Base-by-base conservation (phyloP, 2,888 invertebrate genomes). In the Meteorus cinctellus region DNA sequence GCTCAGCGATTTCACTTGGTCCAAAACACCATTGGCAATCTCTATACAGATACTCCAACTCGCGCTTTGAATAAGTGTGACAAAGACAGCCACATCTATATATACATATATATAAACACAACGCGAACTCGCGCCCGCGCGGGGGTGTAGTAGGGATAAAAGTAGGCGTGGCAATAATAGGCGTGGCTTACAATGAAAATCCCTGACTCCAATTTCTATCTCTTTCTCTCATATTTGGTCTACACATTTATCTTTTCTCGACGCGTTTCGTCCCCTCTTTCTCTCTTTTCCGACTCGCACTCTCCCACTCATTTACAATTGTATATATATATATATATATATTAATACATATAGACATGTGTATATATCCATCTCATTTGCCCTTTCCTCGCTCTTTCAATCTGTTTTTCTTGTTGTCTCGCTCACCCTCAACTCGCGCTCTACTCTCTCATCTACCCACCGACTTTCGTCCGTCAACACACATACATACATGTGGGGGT, bases 181-280 rank as follows among this genome's bases (percentile, higher is more conserved):
- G 88, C 87, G 88, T 86, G 82, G 85, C 80, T 80, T 82, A 76
- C 71, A 76, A 83, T 80, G 85, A 84, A 87, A 86, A 87, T 87
- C 87, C 86, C 85, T 81, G 85, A 81, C 73, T 82, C 79, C 79
- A 81, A 75, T 80, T 79, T 76, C 77, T 80, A 75, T 81, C 78
- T 79, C 80, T 55, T 55, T 55, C 55, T 55, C 55, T 55, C 55
- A 55, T 55, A 55, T 55, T 55, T 55, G 24, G 19, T 55, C 19
- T 55, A 24, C n/a, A 6, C 55, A 10, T 55, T 55, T n/a, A 24
- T 12, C 81, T 66, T 48, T 71, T 75, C 67, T 66, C 29, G 27
- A 67, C 27, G 19, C 31, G 51, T 19, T 48, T 34, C 65, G 34
- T 51, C 55, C 24, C 8, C 24, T 67, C 72, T 76, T 73, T 62